phyloP scores from a whole-genome alignment of 1,140 invertebrate genomes.

The Drosophila nigromelanica region DNA sequence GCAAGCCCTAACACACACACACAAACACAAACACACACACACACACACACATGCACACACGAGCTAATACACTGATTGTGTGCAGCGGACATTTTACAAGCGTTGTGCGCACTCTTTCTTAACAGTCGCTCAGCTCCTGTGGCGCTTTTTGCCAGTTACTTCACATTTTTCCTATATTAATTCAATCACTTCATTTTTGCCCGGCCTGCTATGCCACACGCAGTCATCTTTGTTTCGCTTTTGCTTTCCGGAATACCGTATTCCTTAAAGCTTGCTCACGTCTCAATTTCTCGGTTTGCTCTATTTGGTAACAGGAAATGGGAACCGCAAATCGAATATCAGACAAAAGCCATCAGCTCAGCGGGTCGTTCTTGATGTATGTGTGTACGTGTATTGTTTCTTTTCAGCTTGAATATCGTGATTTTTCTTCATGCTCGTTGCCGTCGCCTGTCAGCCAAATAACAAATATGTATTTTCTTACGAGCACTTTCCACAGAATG shows the following conservation, averaged over 20 bases:
- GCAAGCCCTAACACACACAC: constrained; percentile 15
- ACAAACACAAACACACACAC: too few relatives aligned
- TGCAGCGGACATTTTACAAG: constrained; percentile 36
- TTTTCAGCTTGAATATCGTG: constrained; percentile 63
- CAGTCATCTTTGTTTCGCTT: constrained; percentile 21
- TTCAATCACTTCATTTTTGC: constrained; percentile 68
- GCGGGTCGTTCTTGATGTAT: constrained; percentile 32
- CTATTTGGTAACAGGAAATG: constrained; percentile 47
- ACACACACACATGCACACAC: constrained; percentile 20
- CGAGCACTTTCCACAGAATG: constrained; percentile 30
- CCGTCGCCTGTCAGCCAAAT: constrained; percentile 58
- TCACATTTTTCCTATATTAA: constrained; percentile 55
- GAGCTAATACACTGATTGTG: constrained; percentile 24
- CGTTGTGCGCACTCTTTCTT: constrained; percentile 55
- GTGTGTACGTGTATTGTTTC: constrained; percentile 61
- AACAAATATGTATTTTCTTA: constrained; percentile 56
- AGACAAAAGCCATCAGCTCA: constrained; percentile 60
- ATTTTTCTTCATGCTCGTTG: constrained; percentile 58
- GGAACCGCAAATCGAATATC: constrained; percentile 60
- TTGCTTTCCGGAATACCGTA: too few relatives aligned
- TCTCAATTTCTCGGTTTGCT: constrained; percentile 43
- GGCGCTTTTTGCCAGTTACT: constrained; percentile 9
- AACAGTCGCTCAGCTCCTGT: constrained; percentile 42
- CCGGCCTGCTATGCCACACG: constrained; percentile 42
- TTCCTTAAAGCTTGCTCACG: constrained; percentile 45